A percentile compares a stretch with the other conserved stretches of the same genome.
phyloP scores from a whole-genome alignment of 2,888 invertebrate species.

The Drosophila ustulata region DNA sequence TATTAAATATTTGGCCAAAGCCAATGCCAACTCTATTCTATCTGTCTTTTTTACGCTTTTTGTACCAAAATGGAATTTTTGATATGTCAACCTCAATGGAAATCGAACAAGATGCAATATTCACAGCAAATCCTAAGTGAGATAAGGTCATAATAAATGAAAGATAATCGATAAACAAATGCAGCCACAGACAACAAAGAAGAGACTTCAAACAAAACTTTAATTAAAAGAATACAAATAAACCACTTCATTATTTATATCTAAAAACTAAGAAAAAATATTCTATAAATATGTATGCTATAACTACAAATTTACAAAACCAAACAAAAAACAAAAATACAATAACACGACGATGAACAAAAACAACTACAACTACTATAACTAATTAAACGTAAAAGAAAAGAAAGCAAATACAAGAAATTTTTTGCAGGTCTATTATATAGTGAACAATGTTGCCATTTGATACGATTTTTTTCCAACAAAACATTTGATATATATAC shows the following conservation, averaged over 20 bases:
- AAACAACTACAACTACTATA: conserved; percentile 49
- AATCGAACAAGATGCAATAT: conserved; percentile 48
- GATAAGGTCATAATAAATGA: conserved; percentile 13
- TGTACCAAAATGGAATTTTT: conserved; percentile 31
- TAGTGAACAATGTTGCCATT: conserved; percentile 79
- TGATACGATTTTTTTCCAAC: conserved; percentile 76
- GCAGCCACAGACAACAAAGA: conserved; percentile 63
- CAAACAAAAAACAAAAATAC: conserved; percentile 26
- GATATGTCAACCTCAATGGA: conserved; percentile 42
- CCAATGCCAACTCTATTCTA: neutral
- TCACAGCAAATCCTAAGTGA: conserved; percentile 24
- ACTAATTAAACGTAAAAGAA: conserved; percentile 38
- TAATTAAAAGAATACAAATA: conserved; percentile 9
- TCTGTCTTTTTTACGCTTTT: conserved; percentile 30
- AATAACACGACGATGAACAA: conserved; percentile 24
- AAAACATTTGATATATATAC: conserved; percentile 72
- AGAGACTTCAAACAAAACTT: conserved; percentile 55
- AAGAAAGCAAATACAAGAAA: conserved; percentile 57
- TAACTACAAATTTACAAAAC: conserved; percentile 65
- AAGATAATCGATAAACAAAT: conserved; percentile 25
- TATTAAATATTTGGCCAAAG: neutral
- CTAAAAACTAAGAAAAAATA: conserved; percentile 38
- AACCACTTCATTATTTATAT: conserved; percentile 49
- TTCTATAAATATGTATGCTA: conserved; percentile 42
- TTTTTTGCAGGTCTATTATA: conserved; percentile 81